A percentile compares a stretch with the other conserved stretches of the same genome.
Conservation (phyloP, 2,113 vertebrate genomes). For the Sardina pilchardus region DNA sequence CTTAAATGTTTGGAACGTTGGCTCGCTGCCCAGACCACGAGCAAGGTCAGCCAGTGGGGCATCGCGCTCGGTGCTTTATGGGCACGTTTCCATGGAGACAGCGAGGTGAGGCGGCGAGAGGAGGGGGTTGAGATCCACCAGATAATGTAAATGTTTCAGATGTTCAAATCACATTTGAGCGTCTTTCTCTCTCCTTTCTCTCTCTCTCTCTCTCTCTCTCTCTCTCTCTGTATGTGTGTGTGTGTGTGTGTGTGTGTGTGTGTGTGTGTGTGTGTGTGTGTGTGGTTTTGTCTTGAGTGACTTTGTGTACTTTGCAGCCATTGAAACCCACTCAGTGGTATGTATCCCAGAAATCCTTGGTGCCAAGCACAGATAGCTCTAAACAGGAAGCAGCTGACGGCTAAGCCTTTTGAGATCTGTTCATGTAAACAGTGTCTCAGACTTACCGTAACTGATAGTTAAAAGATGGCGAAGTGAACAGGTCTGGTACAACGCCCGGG, state of each 20-base stretch:
- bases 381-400: not conserved
- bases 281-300: not conserved
- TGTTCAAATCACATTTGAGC: slow-evolving; percentile 5
- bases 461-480: not conserved
- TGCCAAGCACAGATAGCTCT: not conserved
- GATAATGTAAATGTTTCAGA: slow-evolving; percentile 42
- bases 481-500: not conserved
- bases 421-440: not conserved
- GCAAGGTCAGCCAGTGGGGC: slow-evolving; percentile 45
- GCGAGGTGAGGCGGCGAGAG: not conserved
- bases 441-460: not conserved
- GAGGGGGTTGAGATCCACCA: slow-evolving; percentile 31
- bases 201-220: not conserved
- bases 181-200: not conserved
- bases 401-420: not conserved
- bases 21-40: slow-evolving; percentile 48
- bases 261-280: not conserved
- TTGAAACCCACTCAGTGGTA: not conserved
- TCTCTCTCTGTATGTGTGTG: not conserved
- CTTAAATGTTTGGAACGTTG: slow-evolving; percentile 66
- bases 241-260: slow-evolving; percentile 11
- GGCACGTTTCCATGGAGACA: slow-evolving; percentile 47
- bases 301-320: not conserved
- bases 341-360: too few species aligned
- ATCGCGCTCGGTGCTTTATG: slow-evolving; percentile 45